These are phyloP conservation scores for Drosophila birchii DNA, from an alignment of 2,888 invertebrate genomes.

Conservation along the genomic window DNA sequence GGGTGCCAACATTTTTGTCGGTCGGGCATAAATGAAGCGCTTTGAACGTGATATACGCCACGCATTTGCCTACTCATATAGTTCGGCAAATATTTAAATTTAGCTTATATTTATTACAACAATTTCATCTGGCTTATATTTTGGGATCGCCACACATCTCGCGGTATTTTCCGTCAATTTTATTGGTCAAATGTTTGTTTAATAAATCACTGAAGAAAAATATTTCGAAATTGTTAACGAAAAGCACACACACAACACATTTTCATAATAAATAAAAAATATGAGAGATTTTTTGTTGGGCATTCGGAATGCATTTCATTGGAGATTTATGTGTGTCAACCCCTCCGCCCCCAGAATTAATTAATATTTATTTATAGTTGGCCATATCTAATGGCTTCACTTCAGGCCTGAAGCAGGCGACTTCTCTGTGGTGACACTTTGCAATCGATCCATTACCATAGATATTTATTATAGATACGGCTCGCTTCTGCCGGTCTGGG, in stretches of 20 bases:
- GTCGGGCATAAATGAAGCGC: constrained; percentile 65
- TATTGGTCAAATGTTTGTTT: constrained; percentile 68
- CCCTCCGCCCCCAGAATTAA: constrained; percentile 47
- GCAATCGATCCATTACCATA: constrained; percentile 39
- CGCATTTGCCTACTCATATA: constrained; percentile 46
- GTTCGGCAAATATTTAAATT: constrained; percentile 53
- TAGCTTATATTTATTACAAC: constrained; percentile 46
- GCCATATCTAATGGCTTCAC: constrained; percentile 25
- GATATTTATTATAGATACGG: constrained; percentile 55
- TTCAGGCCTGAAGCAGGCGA: constrained; percentile 8
- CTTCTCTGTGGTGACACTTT: constrained; percentile 36
- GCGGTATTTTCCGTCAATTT: constrained; percentile 62
- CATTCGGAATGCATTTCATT: constrained; percentile 41
- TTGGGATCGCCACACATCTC: constrained; percentile 2
- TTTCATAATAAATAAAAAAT: constrained; percentile 25
- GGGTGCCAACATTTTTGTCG: constrained; percentile 64
- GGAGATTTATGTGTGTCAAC: constrained; percentile 56
- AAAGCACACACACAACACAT: constrained; percentile 1
- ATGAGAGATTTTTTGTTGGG: constrained; percentile 23
- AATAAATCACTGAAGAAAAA: constrained; percentile 61
- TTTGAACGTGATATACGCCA: constrained; percentile 59
- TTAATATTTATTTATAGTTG: constrained; percentile 72
- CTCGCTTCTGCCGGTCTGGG: background rate
- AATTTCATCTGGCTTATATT: constrained; percentile 24
- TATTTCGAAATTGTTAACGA: constrained; percentile 35